Evolutionary conservation across 1,140 invertebrate species (phyloP).

Genomic region (Popillia japonica): DNA sequence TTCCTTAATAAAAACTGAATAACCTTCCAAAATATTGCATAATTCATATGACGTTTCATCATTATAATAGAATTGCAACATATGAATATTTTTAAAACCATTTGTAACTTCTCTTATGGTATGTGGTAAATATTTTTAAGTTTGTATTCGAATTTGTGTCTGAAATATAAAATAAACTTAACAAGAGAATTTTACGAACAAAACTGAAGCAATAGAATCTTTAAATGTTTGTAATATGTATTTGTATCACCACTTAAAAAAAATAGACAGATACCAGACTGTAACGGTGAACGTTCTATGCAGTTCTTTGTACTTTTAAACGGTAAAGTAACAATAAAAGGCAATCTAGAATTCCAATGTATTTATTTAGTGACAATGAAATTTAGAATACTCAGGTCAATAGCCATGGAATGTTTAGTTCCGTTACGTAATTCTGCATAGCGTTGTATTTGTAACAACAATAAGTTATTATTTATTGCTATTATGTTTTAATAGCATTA

Average conservation of each 20-base stretch:
- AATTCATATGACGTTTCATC: no score
- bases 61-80: no score
- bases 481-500: no score
- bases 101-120: no score
- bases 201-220: background rate
- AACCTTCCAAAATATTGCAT: no score
- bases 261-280: background rate
- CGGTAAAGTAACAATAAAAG: background rate
- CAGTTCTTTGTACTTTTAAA: background rate
- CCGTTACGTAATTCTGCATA: background rate
- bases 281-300: background rate
- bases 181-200: no score
- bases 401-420: background rate
- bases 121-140: no score
- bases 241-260: background rate
- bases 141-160: no score
- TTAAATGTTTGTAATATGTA: background rate
- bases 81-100: no score
- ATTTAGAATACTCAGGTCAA: background rate
- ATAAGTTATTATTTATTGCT: no score
- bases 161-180: no score
- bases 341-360: background rate
- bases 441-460: background rate
- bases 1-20: no score
- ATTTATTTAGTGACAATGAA: background rate